Evolutionary conservation across 2,888 invertebrate genomes (phyloP).

Genomic region (Lagria hirta): DNA sequence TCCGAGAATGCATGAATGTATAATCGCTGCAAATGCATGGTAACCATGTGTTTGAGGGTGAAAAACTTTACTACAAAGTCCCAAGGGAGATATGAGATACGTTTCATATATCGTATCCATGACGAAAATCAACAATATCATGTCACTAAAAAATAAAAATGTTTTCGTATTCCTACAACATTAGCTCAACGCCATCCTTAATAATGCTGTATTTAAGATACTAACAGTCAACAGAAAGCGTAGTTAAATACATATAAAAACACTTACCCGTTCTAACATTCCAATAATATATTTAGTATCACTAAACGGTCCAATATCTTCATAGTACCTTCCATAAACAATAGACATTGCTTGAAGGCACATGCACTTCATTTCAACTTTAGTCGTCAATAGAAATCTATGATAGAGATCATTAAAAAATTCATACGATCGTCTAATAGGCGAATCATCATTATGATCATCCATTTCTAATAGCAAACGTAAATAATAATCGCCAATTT

Average conservation of each 20-base stretch:
- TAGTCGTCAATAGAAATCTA: slow-evolving; percentile 89
- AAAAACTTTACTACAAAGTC: no score
- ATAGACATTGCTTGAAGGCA: slow-evolving; percentile 98
- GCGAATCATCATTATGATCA: slow-evolving; percentile 75
- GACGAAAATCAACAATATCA: no score
- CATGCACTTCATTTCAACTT: slow-evolving; percentile 95
- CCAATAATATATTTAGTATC: slow-evolving; percentile 95
- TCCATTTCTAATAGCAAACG: slow-evolving; percentile 90
- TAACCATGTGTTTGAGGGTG: no score
- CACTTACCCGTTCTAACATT: slow-evolving; percentile 86
- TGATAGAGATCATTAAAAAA: slow-evolving; percentile 99
- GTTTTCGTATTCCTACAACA: no score
- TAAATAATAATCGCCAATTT: slow-evolving; percentile 97
- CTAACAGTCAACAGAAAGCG: no score
- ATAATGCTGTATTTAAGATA: no score
- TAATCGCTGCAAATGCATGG: no score
- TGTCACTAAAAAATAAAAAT: no score
- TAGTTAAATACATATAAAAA: slow-evolving; percentile 3
- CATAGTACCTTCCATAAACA: slow-evolving; percentile 94
- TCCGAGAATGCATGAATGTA: no score
- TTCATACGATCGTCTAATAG: slow-evolving; percentile 91
- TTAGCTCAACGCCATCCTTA: no score
- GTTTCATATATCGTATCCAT: no score
- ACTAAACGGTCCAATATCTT: slow-evolving; percentile 95
- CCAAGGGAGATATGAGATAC: no score